Percentiles rank a stretch among this genome's conserved stretches.
These are phyloP conservation scores for Periplaneta americana DNA, from an alignment of 1,140 invertebrate genomes.

Conservation along the genomic window DNA sequence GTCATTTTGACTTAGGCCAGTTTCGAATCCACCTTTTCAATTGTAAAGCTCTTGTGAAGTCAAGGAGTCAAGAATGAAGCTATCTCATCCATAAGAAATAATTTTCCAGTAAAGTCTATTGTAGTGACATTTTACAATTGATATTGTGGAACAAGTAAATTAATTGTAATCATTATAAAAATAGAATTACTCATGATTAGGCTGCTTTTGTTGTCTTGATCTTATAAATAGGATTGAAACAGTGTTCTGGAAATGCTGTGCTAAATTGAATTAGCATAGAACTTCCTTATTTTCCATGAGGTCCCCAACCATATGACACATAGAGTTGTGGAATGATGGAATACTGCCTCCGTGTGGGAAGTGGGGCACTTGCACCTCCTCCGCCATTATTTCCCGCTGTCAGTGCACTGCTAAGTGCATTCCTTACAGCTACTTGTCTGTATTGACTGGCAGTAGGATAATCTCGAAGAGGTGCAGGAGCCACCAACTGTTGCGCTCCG, in stretches of 20 bases:
- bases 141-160: too few species aligned
- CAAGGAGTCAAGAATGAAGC: too few species aligned
- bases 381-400: neutral
- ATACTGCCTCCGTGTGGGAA: conserved; percentile 31
- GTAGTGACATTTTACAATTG: too few species aligned
- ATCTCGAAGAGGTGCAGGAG: neutral
- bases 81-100: too few species aligned
- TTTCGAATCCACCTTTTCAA: too few species aligned
- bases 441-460: neutral
- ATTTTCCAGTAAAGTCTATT: too few species aligned
- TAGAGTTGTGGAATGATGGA: conserved; percentile 45
- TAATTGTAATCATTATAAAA: too few species aligned
- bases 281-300: conserved; percentile 33
- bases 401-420: neutral
- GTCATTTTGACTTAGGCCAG: too few species aligned
- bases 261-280: neutral
- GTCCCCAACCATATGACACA: conserved; percentile 45
- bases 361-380: neutral
- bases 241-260: neutral
- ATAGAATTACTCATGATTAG: neutral
- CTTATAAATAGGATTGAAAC: too few species aligned
- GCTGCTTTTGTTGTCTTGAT: neutral
- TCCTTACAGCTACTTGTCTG: neutral
- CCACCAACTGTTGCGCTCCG: neutral
- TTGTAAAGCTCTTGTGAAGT: too few species aligned